Evolutionary conservation across 2,113 vertebrate genomes (phyloP), one percentile per base, ranked within the genome.

Genomic region (Desmodus rotundus): DNA sequence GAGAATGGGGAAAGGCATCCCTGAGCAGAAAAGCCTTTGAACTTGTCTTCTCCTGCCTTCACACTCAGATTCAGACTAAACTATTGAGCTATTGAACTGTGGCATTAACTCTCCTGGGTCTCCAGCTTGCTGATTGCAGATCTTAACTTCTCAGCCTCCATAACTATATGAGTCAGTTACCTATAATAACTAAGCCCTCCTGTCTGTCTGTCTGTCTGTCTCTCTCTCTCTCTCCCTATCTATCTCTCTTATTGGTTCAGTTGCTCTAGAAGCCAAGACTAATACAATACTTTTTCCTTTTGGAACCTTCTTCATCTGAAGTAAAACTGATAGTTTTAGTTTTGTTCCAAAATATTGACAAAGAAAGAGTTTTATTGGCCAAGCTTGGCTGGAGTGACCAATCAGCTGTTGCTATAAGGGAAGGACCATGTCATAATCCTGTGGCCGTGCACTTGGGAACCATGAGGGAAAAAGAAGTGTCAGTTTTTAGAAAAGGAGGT

Each of bases 391-490:
- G 1, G 5, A 1, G 1, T 10, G 9, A 10, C 19, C n/a, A 58
- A 17, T 50, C 47, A 9, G 22, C 63, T 89, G 4, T 22, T 67
- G 28, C 16, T 47, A 36, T 52, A 41, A 83, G 38, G 9, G 19
- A 31, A 5, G n/a, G 13, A 11, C 22, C 36, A 26, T 4, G 19
- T 61, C 36, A 20, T 6, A 4, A 0, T 72, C 26, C 12, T 0
- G 0, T 7, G 15, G 47, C 19, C 5, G 16, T 41, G 41, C 28
- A 3, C 9, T 45, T 45, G 56, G 45, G 7, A 38, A 20, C 7
- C 7, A 28, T 0, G 16, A 88, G 4, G 28, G 38, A 15, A 22
- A 7, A 58, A 5, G 16, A 74, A n/a, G 14, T 33, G 5, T n/a
- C 12, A 0, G 0, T 31, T 83, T 83, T 31, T 65, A 72, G 38